Conservation (phyloP, 2,113 vertebrate species). For the Alligator sinensis region DNA sequence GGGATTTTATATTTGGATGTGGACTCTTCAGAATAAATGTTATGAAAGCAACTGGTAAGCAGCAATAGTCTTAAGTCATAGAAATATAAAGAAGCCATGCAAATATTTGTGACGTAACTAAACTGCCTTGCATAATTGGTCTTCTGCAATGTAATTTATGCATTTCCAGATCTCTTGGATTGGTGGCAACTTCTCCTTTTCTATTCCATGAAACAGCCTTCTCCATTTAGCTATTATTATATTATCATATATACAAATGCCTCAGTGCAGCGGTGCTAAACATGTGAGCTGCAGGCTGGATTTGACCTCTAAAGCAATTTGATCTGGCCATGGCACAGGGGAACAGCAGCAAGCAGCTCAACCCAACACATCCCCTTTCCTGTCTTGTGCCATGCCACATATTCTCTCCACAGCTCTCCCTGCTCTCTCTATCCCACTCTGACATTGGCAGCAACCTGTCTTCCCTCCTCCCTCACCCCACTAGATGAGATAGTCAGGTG, state of each 20-base stretch:
- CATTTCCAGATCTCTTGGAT: neutral
- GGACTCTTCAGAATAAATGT: accelerated
- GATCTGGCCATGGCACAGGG: too few relatives aligned
- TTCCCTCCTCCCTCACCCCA: too few relatives aligned
- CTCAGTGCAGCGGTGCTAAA: neutral
- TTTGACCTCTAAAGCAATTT: too few relatives aligned
- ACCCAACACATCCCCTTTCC: too few relatives aligned
- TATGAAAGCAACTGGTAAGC: neutral
- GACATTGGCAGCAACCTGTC: too few relatives aligned
- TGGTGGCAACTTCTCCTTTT: neutral
- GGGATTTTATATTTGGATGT: neutral
- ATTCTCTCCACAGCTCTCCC: too few relatives aligned
- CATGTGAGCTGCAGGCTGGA: too few relatives aligned
- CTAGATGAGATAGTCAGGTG: too few relatives aligned
- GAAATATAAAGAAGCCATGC: neutral
- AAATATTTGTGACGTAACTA: neutral
- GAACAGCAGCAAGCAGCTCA: too few relatives aligned
- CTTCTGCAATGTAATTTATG: neutral
- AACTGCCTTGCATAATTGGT: neutral
- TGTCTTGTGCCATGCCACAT: too few relatives aligned
- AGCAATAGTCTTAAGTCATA: neutral
- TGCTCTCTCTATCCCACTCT: too few relatives aligned
- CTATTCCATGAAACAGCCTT: neutral
- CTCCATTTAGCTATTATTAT: neutral
- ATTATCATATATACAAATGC: too few relatives aligned